phyloP scores from a whole-genome alignment of 2,888 invertebrate species.

The Himalopsyche japonica region DNA sequence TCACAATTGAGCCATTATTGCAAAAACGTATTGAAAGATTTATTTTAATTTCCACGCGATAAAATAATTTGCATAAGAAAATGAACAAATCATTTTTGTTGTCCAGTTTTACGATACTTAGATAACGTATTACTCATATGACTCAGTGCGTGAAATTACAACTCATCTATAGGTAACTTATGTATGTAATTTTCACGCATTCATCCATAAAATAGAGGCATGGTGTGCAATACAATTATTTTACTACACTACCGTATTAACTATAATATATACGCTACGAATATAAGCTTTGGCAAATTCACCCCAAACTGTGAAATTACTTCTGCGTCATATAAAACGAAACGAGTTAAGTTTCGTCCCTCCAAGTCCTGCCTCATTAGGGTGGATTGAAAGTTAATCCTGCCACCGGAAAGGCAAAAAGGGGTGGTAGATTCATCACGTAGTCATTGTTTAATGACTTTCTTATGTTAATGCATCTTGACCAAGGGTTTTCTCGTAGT shows the following conservation, averaged over 20 bases:
- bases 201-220: not conserved
- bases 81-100: no score
- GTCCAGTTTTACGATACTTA: no score
- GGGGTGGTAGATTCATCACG: slow-evolving; percentile 33
- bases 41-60: no score
- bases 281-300: not conserved
- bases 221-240: not conserved
- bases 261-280: not conserved
- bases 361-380: slow-evolving; percentile 35
- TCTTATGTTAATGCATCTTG: slow-evolving; percentile 40
- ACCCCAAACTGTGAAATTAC: slow-evolving; percentile 35
- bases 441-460: slow-evolving; percentile 40
- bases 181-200: not conserved
- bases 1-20: no score
- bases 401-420: slow-evolving; percentile 10
- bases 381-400: slow-evolving; percentile 41
- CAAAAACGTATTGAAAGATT: no score
- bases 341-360: slow-evolving; percentile 38
- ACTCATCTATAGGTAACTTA: not conserved
- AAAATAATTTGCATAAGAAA: no score
- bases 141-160: no score
- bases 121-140: no score
- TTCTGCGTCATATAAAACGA: slow-evolving; percentile 41
- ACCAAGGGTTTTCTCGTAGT: slow-evolving; percentile 3
- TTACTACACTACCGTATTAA: not conserved